A percentile compares a stretch with the other conserved stretches of the same genome.
Conservation (phyloP, 2,113 vertebrate genomes). For the Tragelaphus buxtoni region DNA sequence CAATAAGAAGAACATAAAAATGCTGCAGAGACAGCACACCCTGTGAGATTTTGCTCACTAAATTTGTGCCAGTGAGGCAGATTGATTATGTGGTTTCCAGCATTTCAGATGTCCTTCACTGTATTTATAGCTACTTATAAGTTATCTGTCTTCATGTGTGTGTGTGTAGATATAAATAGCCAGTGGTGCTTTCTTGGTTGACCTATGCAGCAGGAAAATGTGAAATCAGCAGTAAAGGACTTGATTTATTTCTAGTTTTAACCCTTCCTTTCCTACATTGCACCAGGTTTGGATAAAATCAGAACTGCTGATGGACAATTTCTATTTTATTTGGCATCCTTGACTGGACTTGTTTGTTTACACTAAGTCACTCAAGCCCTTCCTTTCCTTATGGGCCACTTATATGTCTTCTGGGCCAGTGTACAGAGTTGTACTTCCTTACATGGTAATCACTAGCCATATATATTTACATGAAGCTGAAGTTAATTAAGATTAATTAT, state of each 20-base stretch:
- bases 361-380: neutral
- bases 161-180: neutral
- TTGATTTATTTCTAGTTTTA: neutral
- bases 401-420: neutral
- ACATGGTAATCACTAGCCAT: neutral
- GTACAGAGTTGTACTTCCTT: neutral
- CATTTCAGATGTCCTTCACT: neutral
- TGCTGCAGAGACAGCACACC: neutral
- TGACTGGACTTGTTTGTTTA: neutral
- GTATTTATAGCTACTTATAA: conserved; percentile 1
- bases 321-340: neutral
- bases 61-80: neutral
- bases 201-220: neutral
- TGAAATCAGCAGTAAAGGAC: neutral
- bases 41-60: conserved; percentile 8
- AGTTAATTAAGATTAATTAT: neutral
- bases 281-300: neutral
- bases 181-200: neutral
- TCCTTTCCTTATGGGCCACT: neutral
- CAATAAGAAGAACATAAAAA: neutral
- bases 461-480: neutral
- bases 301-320: neutral
- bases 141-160: neutral
- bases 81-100: neutral
- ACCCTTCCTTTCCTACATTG: neutral